Evolutionary conservation across 2,888 invertebrate species (phyloP).

Genomic region (Hybos culiciformis): DNA sequence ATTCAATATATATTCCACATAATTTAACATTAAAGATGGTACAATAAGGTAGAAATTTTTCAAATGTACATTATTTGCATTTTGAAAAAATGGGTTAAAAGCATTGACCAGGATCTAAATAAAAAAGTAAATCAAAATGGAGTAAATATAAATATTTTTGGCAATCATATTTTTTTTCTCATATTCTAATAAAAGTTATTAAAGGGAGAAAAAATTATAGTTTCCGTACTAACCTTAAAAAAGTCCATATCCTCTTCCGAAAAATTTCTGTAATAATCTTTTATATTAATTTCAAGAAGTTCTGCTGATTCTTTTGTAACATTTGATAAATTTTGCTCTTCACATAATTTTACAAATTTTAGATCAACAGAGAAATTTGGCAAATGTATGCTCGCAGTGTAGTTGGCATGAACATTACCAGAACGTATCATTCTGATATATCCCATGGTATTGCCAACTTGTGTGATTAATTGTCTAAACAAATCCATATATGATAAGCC

Average conservation of each 20-base stretch:
- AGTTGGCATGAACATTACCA: constrained; percentile 84
- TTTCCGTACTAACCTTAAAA: constrained; percentile 22
- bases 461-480: constrained; percentile 81
- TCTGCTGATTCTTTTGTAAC: constrained; percentile 52
- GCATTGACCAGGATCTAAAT: constrained; percentile 73
- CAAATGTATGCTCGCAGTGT: constrained; percentile 80
- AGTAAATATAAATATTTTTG: not conserved
- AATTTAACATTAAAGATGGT: constrained; percentile 87
- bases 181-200: not conserved
- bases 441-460: constrained; percentile 94
- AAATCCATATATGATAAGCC: constrained; percentile 84
- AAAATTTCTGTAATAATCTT: constrained; percentile 67
- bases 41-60: constrained; percentile 86
- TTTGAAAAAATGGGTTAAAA: constrained; percentile 77
- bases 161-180: not conserved
- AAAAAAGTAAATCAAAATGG: constrained; percentile 2
- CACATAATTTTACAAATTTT: constrained; percentile 48
- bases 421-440: constrained; percentile 89
- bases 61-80: constrained; percentile 75
- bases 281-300: constrained; percentile 63
- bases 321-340: constrained; percentile 43
- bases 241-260: constrained; percentile 46
- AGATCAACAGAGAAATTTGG: constrained; percentile 57
- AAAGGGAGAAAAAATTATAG: not conserved
- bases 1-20: constrained; percentile 81